These are phyloP conservation scores for Euzophera pinguis DNA, from an alignment of 2,888 invertebrate genomes.

Conservation along the genomic window DNA sequence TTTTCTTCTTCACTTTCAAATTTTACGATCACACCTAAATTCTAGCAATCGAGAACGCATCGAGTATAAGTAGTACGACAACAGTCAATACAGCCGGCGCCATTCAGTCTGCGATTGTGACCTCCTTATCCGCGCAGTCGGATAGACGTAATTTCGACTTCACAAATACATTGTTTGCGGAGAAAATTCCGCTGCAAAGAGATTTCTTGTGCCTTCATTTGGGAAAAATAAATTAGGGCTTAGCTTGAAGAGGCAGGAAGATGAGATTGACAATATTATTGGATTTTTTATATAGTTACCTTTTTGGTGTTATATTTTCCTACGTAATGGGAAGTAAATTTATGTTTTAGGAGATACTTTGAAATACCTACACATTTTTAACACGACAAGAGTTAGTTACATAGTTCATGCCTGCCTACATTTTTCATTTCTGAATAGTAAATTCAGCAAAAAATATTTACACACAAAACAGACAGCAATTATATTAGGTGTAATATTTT, in stretches of 20 bases:
- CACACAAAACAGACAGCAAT: no score
- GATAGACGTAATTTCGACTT: conserved; percentile 12
- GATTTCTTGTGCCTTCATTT: conserved; percentile 9
- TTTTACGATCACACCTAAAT: no score
- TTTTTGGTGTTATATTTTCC: not conserved
- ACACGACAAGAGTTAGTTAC: no score
- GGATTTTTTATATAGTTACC: no score
- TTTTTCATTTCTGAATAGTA: no score
- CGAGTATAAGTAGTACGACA: not conserved
- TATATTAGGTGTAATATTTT: no score
- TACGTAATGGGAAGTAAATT: not conserved
- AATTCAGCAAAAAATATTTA: no score
- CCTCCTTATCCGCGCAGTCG: conserved; percentile 45
- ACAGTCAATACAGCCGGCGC: conserved; percentile 28
- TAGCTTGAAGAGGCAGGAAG: conserved; percentile 1
- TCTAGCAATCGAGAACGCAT: not conserved
- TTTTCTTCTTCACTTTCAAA: no score
- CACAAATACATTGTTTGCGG: conserved; percentile 14
- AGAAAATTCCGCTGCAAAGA: conserved; percentile 2
- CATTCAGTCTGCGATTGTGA: conserved; percentile 52
- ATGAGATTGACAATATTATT: conserved; percentile 4
- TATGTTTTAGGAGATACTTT: no score
- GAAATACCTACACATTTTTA: not conserved
- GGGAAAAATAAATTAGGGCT: conserved; percentile 10
- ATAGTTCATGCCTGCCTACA: no score